Evolutionary conservation across 2,113 vertebrate species (phyloP).

Genomic region (Zapornia atra): DNA sequence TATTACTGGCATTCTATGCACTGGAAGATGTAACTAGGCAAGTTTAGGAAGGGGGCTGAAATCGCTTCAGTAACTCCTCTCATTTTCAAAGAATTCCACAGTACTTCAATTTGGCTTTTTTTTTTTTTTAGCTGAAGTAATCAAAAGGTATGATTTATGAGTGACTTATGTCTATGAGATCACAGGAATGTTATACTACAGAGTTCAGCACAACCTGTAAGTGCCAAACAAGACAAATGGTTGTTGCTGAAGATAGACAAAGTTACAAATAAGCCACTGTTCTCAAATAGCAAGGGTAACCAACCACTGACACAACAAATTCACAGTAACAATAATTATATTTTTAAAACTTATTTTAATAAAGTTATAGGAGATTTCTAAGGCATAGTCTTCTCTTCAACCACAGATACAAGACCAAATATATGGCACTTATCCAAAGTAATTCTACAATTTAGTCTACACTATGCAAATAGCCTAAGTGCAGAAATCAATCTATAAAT

Average conservation of each 20-base stretch:
- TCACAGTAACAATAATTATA: not conserved
- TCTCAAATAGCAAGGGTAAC: not conserved
- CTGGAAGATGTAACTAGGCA: rapidly evolving
- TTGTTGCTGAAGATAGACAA: not conserved
- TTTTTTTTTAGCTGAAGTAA: not conserved
- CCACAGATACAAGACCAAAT: not conserved
- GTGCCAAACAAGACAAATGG: not conserved
- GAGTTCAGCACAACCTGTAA: not conserved
- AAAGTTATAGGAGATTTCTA: not conserved
- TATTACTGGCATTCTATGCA: not conserved
- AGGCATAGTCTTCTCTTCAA: not conserved
- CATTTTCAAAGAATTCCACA: not conserved
- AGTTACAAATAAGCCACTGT: not conserved
- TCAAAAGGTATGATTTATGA: not conserved
- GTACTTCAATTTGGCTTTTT: not conserved
- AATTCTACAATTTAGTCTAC: not conserved
- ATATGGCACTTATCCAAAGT: not conserved
- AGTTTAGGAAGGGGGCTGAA: not conserved
- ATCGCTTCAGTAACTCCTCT: not conserved
- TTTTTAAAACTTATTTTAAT: not conserved
- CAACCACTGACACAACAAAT: not conserved
- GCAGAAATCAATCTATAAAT: not conserved
- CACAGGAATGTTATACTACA: not conserved
- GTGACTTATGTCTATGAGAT: not conserved
- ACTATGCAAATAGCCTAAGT: not conserved